A percentile compares a stretch with the other conserved stretches of the same genome.
Conservation (phyloP, 2,113 vertebrate genomes). For the Corydoras sp. region DNA sequence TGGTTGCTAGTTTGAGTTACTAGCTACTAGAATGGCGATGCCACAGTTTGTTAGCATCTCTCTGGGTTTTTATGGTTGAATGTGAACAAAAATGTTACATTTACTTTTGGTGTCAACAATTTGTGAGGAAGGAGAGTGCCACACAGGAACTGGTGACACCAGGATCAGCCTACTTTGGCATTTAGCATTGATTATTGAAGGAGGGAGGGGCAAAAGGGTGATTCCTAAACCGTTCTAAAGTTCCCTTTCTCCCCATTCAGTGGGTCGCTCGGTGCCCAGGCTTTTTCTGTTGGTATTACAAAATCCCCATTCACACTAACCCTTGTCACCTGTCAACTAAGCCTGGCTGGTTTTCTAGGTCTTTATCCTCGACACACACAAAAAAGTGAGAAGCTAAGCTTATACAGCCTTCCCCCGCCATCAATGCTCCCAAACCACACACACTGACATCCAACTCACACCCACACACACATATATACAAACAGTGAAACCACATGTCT, state of each 20-base stretch:
- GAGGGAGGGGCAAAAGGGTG: constrained; percentile 54
- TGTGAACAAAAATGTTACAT: constrained; percentile 19
- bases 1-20: no score
- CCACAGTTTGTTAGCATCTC: background rate
- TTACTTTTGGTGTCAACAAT: constrained; percentile 38
- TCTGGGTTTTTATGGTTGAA: constrained; percentile 2
- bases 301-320: constrained; percentile 77
- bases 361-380: constrained; percentile 73
- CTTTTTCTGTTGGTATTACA: constrained; percentile 78
- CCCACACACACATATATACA: constrained; percentile 61
- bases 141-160: constrained; percentile 70
- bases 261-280: constrained; percentile 62
- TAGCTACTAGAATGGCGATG: no score
- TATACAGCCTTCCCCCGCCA: constrained; percentile 29
- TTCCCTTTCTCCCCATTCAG: constrained; percentile 73
- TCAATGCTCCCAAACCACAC: constrained; percentile 40
- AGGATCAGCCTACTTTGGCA: constrained; percentile 59
- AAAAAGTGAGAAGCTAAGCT: constrained; percentile 43
- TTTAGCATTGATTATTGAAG: constrained; percentile 68
- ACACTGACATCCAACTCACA: constrained; percentile 56
- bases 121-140: constrained; percentile 58
- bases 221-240: constrained; percentile 69
- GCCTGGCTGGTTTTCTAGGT: constrained; percentile 74
- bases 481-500: constrained; percentile 69
- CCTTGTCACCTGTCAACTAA: constrained; percentile 82